These are phyloP conservation scores for Drosophila prosaltans DNA, from an alignment of 1,140 invertebrate genomes.

Conservation along the genomic window DNA sequence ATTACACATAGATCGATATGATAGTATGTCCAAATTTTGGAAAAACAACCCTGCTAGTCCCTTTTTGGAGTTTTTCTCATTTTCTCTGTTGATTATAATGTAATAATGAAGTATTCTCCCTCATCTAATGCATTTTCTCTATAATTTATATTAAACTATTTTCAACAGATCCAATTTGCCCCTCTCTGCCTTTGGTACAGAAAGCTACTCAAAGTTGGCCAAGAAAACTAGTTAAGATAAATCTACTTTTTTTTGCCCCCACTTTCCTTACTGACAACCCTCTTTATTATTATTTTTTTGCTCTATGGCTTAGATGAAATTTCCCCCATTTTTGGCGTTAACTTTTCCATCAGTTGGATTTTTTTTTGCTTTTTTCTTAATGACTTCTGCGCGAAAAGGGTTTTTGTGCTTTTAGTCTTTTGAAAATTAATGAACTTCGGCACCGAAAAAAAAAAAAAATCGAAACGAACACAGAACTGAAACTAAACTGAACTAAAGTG, in stretches of 20 bases:
- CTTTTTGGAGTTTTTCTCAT: background rate
- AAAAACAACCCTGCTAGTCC: background rate
- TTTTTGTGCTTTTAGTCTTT: constrained; percentile 8
- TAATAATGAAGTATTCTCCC: background rate
- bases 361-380: background rate
- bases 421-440: constrained; percentile 25
- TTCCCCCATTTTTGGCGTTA: background rate
- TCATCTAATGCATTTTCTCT: constrained; percentile 5
- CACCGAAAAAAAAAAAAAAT: background rate
- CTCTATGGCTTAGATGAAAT: background rate
- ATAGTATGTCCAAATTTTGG: no score
- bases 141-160: constrained; percentile 7
- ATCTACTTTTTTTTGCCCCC: background rate
- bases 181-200: background rate
- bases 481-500: constrained; percentile 2
- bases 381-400: constrained; percentile 9
- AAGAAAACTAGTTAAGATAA: constrained; percentile 23
- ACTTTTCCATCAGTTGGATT: constrained; percentile 12
- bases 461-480: background rate
- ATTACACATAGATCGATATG: no score
- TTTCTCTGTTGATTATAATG: background rate
- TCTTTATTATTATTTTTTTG: background rate
- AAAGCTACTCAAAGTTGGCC: constrained; percentile 12
- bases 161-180: background rate
- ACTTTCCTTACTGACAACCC: background rate